phyloP scores from a whole-genome alignment of 2,797 vertebrate species.

The Avahi laniger region DNA sequence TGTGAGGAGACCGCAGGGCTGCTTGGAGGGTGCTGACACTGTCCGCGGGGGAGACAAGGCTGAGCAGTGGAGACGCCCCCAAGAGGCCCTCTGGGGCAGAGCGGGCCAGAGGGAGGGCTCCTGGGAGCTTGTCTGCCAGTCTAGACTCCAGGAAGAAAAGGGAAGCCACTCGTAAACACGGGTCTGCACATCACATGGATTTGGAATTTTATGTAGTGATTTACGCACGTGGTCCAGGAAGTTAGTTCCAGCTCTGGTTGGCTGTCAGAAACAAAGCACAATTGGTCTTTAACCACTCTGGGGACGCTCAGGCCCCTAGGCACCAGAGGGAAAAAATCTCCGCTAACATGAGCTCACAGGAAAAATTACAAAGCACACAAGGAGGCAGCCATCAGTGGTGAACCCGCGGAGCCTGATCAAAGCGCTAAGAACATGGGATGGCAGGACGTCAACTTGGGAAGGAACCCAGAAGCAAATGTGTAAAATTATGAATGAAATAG shows the following conservation, averaged over 20 bases:
- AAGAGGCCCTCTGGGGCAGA: too few relatives aligned
- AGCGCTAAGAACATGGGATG: not conserved
- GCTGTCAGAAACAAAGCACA: not conserved
- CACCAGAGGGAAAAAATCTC: not conserved
- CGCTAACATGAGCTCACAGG: not conserved
- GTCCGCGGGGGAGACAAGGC: not conserved
- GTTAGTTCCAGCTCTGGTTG: not conserved
- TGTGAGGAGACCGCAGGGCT: not conserved
- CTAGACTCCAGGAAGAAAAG: not conserved
- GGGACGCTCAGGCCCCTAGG: not conserved
- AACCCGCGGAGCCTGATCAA: fast-evolving
- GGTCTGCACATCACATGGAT: not conserved
- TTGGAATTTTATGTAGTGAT: not conserved
- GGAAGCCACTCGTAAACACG: not conserved
- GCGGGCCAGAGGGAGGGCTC: not conserved
- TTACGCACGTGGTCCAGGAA: not conserved
- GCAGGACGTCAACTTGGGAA: not conserved
- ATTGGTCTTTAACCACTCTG: not conserved
- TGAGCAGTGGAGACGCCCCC: not conserved
- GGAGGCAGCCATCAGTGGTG: not conserved
- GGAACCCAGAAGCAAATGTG: not conserved
- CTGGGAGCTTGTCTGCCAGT: not conserved
- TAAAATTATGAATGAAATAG: not conserved
- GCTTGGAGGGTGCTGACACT: not conserved
- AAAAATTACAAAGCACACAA: not conserved